These are phyloP conservation scores for Synanthedon tipuliformis DNA, from an alignment of 2,888 invertebrate species.

Conservation along the genomic window DNA sequence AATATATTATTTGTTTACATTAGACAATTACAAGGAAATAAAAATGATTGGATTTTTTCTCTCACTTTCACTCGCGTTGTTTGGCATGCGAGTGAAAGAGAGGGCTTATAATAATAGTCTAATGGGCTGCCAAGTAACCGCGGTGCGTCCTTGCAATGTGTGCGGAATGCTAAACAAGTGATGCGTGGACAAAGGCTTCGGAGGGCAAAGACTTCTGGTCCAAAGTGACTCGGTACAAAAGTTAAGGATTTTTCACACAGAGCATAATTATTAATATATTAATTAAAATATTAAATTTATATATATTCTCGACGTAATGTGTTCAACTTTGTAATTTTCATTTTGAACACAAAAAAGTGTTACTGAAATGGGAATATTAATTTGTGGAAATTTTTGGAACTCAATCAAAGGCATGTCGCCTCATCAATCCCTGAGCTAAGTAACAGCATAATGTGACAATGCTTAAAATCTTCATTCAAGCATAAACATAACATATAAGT, in stretches of 20 bases:
- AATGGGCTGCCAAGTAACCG: background rate
- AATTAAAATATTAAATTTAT: too few relatives aligned
- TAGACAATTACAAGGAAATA: background rate
- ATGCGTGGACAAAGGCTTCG: constrained; percentile 2
- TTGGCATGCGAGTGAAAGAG: background rate
- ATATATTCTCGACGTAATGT: too few relatives aligned
- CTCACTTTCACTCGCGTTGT: background rate
- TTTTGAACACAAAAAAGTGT: too few relatives aligned
- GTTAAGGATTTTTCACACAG: background rate
- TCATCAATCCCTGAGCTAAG: too few relatives aligned
- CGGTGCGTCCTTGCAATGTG: constrained; percentile 2
- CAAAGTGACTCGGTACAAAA: constrained; percentile 1
- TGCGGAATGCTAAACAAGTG: constrained; percentile 2
- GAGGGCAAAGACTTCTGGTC: constrained; percentile 5
- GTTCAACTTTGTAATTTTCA: too few relatives aligned
- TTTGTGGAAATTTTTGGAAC: too few relatives aligned
- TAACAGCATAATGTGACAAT: too few relatives aligned
- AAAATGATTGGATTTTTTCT: background rate
- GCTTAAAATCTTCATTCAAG: too few relatives aligned
- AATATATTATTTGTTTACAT: background rate
- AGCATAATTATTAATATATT: too few relatives aligned
- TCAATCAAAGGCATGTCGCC: too few relatives aligned
- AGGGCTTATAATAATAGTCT: background rate
- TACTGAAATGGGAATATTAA: too few relatives aligned
- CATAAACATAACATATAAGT: too few relatives aligned